Base-by-base conservation (phyloP, 2,888 invertebrate species). In the Idaea dimidiata region DNA sequence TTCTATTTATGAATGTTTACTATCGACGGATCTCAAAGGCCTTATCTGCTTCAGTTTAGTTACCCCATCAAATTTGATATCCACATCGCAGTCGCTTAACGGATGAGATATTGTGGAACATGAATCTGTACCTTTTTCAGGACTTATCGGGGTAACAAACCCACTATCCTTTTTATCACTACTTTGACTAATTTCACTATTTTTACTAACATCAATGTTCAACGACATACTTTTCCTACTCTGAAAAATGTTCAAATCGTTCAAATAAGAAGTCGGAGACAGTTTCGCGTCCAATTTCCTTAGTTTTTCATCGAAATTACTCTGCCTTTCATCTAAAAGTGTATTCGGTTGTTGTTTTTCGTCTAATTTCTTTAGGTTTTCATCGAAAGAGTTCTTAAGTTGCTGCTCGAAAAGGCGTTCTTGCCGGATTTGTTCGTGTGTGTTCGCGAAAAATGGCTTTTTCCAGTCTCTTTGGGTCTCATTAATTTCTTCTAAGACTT, bases 1-100 rank as follows among this genome's bases (percentile, higher is more conserved):
- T 32, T 6, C 6, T 32, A 43, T 43, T 43, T 43, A 43, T 43
- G 43, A 70, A 8, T 64, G 63, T 59, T 68, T 67, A 56, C 43
- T 64, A 8, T 69, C 67, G 16, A 60, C 33, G 60, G 63, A 64
- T 58, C 74, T 83, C 0, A 91, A 72, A 14, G 96, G 94, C 67
- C 95, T 93, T 31, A 97, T 94, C 61, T 95, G 95, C 80, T 96
- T 97, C 65, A 97, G 85, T 79, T 97, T 96, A 0, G 96, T 96
- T 16, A 91, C 91, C 6, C 96, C 97, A 73, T 96, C 96, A 77
- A 95, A 97, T 68, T 95, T 96, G 58, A 97, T 96, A 77, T 95
- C 96, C 0, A 97, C 96, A 78, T 96, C 97, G 64, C 95, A 95
- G 75, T 96, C 95, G 70, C 96, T 96, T 4, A 97, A 78, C 0